phyloP scores from a whole-genome alignment of 35 echinoderm and acorn worm species.

The Apostichopus californicus region DNA sequence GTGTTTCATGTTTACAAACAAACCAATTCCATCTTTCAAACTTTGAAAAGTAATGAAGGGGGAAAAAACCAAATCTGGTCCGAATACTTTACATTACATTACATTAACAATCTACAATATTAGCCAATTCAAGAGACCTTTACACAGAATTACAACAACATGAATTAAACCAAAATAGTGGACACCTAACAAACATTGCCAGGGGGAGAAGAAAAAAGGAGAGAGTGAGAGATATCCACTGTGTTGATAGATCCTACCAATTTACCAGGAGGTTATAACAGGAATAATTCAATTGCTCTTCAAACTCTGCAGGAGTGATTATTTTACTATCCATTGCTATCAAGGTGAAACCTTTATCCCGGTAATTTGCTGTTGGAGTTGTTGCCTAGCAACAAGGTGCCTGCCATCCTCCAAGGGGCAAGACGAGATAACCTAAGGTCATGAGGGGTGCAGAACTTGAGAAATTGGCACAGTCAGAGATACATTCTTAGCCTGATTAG shows the following conservation, averaged over 20 bases:
- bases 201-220: too few relatives aligned
- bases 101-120: too few relatives aligned
- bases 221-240: too few relatives aligned
- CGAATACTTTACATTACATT: too few relatives aligned
- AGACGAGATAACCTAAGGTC: slow-evolving; percentile 39
- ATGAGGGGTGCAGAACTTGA: slow-evolving; percentile 32
- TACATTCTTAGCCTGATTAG: slow-evolving; percentile 53
- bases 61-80: too few relatives aligned
- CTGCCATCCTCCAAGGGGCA: slow-evolving; percentile 8
- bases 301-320: slow-evolving; percentile 19
- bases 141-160: too few relatives aligned
- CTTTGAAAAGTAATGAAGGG: too few relatives aligned
- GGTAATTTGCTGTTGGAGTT: slow-evolving; percentile 20
- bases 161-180: too few relatives aligned
- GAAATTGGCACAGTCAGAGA: slow-evolving; percentile 50
- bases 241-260: not conserved
- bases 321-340: not conserved
- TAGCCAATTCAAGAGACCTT: too few relatives aligned
- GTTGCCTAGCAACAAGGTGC: slow-evolving; percentile 7
- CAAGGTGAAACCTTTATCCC: not conserved
- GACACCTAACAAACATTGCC: too few relatives aligned
- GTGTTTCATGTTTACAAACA: too few relatives aligned
- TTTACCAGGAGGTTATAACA: slow-evolving; percentile 8
- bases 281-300: slow-evolving; percentile 54
- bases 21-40: too few relatives aligned